Evolutionary conservation across 2,888 invertebrate genomes (phyloP).

Genomic region (Phasia obesa): DNA sequence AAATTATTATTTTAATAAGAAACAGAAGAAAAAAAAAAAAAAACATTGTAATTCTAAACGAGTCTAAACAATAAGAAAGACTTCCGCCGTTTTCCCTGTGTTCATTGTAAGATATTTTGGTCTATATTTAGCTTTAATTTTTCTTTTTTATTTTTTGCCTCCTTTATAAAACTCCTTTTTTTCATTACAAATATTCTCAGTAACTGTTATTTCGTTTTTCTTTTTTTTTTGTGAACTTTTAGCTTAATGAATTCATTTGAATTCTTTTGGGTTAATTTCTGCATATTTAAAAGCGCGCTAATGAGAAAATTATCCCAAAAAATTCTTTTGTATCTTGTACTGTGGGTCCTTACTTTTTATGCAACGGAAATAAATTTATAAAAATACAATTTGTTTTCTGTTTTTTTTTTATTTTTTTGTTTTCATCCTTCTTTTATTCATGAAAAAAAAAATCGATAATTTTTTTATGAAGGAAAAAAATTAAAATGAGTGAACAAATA

Average conservation of each 20-base stretch:
- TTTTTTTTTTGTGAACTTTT: constrained; percentile 13
- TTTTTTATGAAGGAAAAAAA: too few relatives aligned
- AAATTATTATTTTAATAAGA: constrained; percentile 9
- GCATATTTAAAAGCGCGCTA: constrained; percentile 63
- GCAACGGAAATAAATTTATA: neutral
- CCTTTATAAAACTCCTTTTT: neutral
- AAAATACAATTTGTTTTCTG: neutral
- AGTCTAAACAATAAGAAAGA: constrained; percentile 32
- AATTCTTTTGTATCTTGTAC: constrained; percentile 34
- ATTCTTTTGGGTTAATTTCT: constrained; percentile 66
- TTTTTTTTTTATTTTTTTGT: neutral
- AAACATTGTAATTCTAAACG: neutral
- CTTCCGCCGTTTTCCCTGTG: constrained; percentile 4
- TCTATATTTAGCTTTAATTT: too few relatives aligned
- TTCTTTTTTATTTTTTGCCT: neutral
- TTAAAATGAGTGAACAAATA: too few relatives aligned
- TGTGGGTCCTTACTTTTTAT: neutral
- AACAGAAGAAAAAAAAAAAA: neutral
- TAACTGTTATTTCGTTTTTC: neutral
- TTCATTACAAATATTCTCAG: constrained; percentile 12
- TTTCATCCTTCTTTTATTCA: too few relatives aligned
- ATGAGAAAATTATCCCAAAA: constrained; percentile 67
- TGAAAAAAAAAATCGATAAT: too few relatives aligned
- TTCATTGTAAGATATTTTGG: neutral
- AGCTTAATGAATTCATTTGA: constrained; percentile 63